These are phyloP conservation scores for Polyodon spathula DNA, from an alignment of 2,113 vertebrate genomes.

Conservation along the genomic window DNA sequence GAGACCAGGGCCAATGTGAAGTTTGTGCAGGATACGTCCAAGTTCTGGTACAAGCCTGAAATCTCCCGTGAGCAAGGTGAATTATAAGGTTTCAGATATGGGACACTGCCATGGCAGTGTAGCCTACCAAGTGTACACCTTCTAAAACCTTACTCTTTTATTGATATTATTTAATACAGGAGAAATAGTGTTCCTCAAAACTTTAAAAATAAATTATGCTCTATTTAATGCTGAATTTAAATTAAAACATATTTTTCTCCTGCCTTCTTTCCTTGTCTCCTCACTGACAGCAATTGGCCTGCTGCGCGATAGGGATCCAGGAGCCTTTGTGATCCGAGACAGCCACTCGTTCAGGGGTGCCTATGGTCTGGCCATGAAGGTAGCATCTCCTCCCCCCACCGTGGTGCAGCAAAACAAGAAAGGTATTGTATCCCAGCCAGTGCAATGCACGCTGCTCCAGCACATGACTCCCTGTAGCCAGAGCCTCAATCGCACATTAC, in stretches of 20 bases:
- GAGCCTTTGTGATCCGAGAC: constrained; percentile 92
- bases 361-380: constrained; percentile 92
- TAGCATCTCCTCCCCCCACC: constrained; percentile 81
- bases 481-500: background rate
- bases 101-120: constrained; percentile 16
- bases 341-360: constrained; percentile 95
- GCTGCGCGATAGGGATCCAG: constrained; percentile 81
- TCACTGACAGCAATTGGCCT: constrained; percentile 71
- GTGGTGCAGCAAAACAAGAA: constrained; percentile 81
- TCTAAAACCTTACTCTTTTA: no score
- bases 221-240: no score
- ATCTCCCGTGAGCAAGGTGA: constrained; percentile 94
- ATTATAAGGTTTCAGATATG: no score
- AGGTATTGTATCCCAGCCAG: constrained; percentile 55
- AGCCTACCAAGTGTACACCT: background rate
- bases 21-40: constrained; percentile 97
- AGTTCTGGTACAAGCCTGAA: constrained; percentile 97
- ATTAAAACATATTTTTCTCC: background rate
- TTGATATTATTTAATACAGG: no score
- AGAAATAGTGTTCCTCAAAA: no score
- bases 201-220: no score
- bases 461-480: background rate
- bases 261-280: background rate
- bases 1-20: constrained; percentile 87
- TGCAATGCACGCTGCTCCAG: background rate